A percentile compares a stretch with the other conserved stretches of the same genome.
phyloP scores from a whole-genome alignment of 2,113 vertebrate species.

The Halichoerus grypus region DNA sequence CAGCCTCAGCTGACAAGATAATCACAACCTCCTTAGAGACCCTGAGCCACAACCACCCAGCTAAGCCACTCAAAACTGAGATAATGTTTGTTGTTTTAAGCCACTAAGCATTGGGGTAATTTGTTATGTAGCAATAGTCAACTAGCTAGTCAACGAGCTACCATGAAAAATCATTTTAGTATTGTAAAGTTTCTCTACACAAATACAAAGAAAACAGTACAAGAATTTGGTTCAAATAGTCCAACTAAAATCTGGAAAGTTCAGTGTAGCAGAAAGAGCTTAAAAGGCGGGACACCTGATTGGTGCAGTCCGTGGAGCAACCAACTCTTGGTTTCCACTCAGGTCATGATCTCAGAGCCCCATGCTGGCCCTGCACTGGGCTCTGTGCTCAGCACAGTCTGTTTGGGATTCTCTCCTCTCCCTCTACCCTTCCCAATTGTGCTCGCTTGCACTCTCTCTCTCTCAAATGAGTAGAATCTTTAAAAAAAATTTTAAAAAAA shows the following conservation, averaged over 20 bases:
- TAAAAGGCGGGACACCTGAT: background rate
- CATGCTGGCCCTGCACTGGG: background rate
- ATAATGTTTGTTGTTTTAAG: background rate
- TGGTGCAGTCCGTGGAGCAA: too few relatives aligned
- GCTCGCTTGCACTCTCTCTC: background rate
- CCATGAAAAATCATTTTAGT: background rate
- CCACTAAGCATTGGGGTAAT: background rate
- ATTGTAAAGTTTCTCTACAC: background rate
- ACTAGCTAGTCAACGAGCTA: background rate
- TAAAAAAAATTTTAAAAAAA: too few relatives aligned
- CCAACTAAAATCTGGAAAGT: conserved; percentile 10
- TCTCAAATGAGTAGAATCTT: background rate
- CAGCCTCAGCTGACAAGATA: background rate
- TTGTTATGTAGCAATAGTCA: background rate
- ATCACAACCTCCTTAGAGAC: background rate
- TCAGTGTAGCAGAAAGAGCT: background rate
- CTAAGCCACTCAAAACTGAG: background rate
- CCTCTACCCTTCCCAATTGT: background rate
- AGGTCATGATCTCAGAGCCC: background rate
- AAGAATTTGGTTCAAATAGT: background rate
- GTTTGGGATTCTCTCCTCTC: background rate
- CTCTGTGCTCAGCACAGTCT: background rate
- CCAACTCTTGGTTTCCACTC: background rate
- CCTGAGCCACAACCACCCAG: background rate
- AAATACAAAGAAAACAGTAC: background rate